Base-by-base conservation (phyloP, 2,888 invertebrate genomes). In the Diaphora mendica region DNA sequence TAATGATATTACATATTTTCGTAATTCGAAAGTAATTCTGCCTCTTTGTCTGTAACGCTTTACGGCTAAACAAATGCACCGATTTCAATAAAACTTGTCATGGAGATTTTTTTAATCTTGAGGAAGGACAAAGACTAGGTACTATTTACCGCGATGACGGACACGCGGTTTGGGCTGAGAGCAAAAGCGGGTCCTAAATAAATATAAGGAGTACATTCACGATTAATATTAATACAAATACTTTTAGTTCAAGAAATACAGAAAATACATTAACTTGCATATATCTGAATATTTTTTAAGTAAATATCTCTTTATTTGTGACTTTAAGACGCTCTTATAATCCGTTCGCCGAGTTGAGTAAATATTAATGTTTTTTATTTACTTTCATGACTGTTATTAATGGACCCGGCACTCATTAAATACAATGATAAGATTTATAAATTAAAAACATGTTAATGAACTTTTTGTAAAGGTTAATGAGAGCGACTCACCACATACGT, bases 401-500 rank as follows among this genome's bases (percentile, higher is more conserved):
- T 30, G 0, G 15, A 62, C 59, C 26, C 15, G 15, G 5, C 2
- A 26, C 26, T 13, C 59, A 4, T 15, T 0, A 59, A 26, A 59
- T 59, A 2, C 2, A n/a, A 59, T 26, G 13, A 26, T 59, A 59
- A 59, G 26, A 59, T 59, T 59, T 59, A 13, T n/a, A n/a, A n/a
- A n/a, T 51, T n/a, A 51, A 55, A 55, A 3, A 13, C 11, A 23
- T 55, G 26, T 23, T n/a, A n/a, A n/a, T 55, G 9, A 55, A 26
- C 5, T 55, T n/a, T 26, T 55, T 26, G 13, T 30, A 20, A 62
- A 30, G 59, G 59, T 17, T 15, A 30, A 62, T 13, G 59, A 26
- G 59, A 59, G 15, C 62, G 65, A 81, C 83, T 83, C 73, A 83
- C 83, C 83, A 67, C 69, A 51, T 48, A 23, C 74, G 73, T 35